Base-by-base conservation (phyloP, 2,888 invertebrate species). In the Mycalesis mineus region DNA sequence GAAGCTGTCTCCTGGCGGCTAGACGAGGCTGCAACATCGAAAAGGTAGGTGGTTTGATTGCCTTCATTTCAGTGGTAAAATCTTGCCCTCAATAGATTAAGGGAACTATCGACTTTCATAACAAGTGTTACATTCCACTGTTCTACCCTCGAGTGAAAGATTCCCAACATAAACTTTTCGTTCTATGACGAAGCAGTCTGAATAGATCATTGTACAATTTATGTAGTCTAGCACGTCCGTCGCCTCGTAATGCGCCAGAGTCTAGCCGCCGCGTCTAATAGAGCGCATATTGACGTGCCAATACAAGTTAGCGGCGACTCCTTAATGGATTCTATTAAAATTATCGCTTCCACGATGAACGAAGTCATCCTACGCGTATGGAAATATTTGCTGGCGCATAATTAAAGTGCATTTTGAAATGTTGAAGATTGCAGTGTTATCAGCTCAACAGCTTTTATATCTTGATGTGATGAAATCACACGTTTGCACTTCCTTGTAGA, bases 301-400 rank as follows among this genome's bases (percentile, higher is more conserved):
- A 57, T 60, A 55, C 53, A 57, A 60, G 54, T 60, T 60, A 60
- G 54, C 57, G 52, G 40, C 14, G n/a, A 28, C 47, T 41, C 52
- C 42, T 52, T 60, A 60, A 60, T 57, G 60, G 55, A 57, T 60
- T 60, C 60, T 60, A 60, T 60, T 60, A 61, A 61, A 61, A 57
- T 58, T 58, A 61, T 61, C 60, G 57, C 51, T 48, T 55, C 47
- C 55, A 58, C 50, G 50, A 57, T 55, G 50, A 55, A 47, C 14
- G 22, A 47, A 47, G 29, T 57, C 57, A 55, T 55, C 48, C 44
- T 57, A 45, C 57, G 40, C 31, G 28, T 40, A 51, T 55, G 54
- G 39, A 36, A 40, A 41, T 50, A 39, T 58, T 48, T 15, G 22
- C 36, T 39, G 13, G 28, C n/a, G n/a, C 13, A 28, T 39, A 28